Percentiles rank a stretch among this genome's conserved stretches.
Conservation (phyloP, 2,888 invertebrate species). For the Dascillus cervinus region DNA sequence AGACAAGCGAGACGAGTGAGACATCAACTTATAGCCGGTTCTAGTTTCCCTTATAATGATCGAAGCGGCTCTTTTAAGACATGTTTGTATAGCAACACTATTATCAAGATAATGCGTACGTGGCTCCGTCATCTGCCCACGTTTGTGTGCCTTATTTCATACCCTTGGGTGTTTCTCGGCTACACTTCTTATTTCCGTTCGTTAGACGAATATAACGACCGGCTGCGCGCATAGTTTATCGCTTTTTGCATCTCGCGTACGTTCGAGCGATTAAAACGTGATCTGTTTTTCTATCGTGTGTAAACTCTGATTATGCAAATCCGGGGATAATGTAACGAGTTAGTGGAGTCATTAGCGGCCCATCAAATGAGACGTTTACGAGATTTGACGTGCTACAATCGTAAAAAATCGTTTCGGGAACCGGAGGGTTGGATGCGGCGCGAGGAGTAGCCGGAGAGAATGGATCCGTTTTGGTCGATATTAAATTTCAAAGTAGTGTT, state of each 20-base stretch:
- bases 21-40: constrained; percentile 31
- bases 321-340: too few species aligned
- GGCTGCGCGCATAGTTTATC: too few species aligned
- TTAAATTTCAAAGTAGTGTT: constrained; percentile 21
- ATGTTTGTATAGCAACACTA: constrained; percentile 36
- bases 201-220: constrained; percentile 3
- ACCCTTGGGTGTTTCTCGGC: constrained; percentile 4
- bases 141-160: constrained; percentile 14
- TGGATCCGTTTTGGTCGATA: constrained; percentile 5
- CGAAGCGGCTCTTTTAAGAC: constrained; percentile 30
- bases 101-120: constrained; percentile 33
- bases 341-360: too few species aligned
- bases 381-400: too few species aligned
- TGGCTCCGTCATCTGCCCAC: constrained; percentile 20
- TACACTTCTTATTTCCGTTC: constrained; percentile 4
- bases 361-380: too few species aligned
- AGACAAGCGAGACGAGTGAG: constrained; percentile 30
- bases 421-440: too few species aligned
- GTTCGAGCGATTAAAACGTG: too few species aligned
- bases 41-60: constrained; percentile 32
- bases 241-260: too few species aligned
- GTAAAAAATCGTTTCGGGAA: too few species aligned
- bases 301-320: too few species aligned
- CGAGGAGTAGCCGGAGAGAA: too few species aligned
- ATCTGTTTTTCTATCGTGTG: constrained; percentile 6